Evolutionary conservation across 1,140 invertebrate species (phyloP), one percentile per base, ranked within the genome.

Genomic region (Grapholita molesta): DNA sequence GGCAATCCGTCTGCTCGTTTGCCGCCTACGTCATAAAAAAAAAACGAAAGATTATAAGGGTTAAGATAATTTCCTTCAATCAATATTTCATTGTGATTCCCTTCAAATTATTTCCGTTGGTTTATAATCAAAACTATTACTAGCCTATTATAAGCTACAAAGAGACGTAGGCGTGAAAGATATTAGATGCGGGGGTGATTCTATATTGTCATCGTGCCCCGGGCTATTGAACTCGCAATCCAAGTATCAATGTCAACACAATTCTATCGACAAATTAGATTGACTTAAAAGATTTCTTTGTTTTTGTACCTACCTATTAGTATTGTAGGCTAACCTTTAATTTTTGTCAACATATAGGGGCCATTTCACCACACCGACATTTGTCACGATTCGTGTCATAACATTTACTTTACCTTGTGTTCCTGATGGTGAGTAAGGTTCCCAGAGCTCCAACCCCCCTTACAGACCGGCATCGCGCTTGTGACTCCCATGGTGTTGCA

Each of bases 171-270:
- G 55, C 55, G 55, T 28, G 3, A n/a, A 25, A 57, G 53, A 61
- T 61, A 61, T 61, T 61, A 61, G 53, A 25, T 61, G 55, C 55
- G 55, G 55, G 55, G 55, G 55, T 28, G 55, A 57, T 57, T 25
- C 12, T 61, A 61, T 61, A 61, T 61, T 61, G 55, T 61, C 55
- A 61, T 61, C 24, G 23, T 57, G 12, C 7, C 25, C 12, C 5
- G 25, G 55, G 55, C 18, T 8, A 61, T 18, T 61, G 55, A n/a
- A 61, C 55, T 61, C 24, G 48, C 21, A 9, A 53, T 53, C 23
- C 23, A n/a, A 25, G 15, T 61, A 28, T 61, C 25, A 28, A 61
- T 61, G 25, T 61, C 42, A 48, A 48, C 42, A 61, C 55, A 15
- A 61, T 61, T 61, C n/a, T 25, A 61, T 61, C 30, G 24, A 61